Evolutionary conservation across 2,797 vertebrate species (phyloP).

Genomic region (Limnodromus scolopaceus): DNA sequence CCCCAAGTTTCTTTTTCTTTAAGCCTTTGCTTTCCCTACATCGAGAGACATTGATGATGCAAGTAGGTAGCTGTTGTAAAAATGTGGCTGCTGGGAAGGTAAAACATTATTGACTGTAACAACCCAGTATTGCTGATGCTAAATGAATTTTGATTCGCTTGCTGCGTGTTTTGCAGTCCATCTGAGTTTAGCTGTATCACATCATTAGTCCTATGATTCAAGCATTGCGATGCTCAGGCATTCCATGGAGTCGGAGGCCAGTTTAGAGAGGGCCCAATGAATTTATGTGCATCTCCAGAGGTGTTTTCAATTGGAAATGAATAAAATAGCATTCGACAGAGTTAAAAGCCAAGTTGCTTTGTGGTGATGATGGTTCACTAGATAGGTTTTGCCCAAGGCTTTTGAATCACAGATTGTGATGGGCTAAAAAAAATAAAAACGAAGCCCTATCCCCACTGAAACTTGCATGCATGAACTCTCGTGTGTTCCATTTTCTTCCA

Average conservation of each 20-base stretch:
- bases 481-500: neutral
- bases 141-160: slow-evolving; percentile 19
- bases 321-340: slow-evolving; percentile 39
- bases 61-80: slow-evolving; percentile 50
- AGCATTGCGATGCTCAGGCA: neutral
- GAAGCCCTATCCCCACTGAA: neutral
- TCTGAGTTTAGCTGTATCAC: neutral
- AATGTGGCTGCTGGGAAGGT: slow-evolving; percentile 38
- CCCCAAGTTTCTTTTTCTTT: neutral
- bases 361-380: slow-evolving; percentile 21
- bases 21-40: neutral
- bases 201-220: neutral
- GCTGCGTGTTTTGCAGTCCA: neutral
- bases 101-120: neutral
- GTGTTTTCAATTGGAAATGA: slow-evolving; percentile 48
- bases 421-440: neutral
- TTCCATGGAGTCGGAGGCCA: neutral
- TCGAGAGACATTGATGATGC: neutral
- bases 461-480: slow-evolving; percentile 13
- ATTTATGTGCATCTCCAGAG: slow-evolving; percentile 19
- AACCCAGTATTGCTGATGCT: neutral
- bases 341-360: slow-evolving; percentile 33
- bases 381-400: slow-evolving; percentile 24
- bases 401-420: slow-evolving; percentile 24
- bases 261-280: slow-evolving; percentile 23